A percentile compares a stretch with the other conserved stretches of the same genome.
Conservation (phyloP, 2,888 invertebrate genomes). For the Apomyelois bistriatella region DNA sequence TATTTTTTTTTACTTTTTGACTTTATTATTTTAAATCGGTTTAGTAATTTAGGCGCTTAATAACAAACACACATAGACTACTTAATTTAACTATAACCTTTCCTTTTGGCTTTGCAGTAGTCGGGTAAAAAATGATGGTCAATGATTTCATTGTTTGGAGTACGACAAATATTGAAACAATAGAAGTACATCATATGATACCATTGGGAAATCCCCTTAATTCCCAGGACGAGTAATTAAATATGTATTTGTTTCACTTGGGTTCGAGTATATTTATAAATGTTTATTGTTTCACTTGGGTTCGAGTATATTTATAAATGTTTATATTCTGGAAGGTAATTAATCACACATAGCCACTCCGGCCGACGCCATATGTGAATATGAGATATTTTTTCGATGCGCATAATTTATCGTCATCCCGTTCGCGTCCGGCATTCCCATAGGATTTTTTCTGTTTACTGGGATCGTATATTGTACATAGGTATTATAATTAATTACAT, state of each 20-base stretch:
- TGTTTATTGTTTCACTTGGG: not conserved
- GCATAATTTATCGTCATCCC: constrained; percentile 2
- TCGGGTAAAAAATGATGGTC: no score
- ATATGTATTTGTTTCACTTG: not conserved
- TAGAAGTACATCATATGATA: not conserved
- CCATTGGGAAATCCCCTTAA: not conserved
- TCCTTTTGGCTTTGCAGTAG: no score
- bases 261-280: not conserved
- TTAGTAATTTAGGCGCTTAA: no score
- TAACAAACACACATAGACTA: no score
- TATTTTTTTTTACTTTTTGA: no score
- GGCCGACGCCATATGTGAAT: constrained; percentile 1
- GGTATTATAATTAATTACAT: no score
- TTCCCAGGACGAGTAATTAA: not conserved
- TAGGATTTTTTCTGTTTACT: not conserved
- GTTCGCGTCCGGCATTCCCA: not conserved
- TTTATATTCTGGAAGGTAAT: not conserved
- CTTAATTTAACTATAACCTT: no score
- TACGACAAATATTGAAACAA: not conserved
- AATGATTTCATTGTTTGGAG: not conserved
- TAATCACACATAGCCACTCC: not conserved
- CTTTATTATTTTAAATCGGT: no score
- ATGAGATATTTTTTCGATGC: constrained; percentile 5
- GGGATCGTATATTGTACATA: not conserved
- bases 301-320: not conserved